A percentile compares a stretch with the other conserved stretches of the same genome.
Evolutionary conservation across 2,797 vertebrate species (phyloP).

Genomic region (Rhyacichthys aspro): DNA sequence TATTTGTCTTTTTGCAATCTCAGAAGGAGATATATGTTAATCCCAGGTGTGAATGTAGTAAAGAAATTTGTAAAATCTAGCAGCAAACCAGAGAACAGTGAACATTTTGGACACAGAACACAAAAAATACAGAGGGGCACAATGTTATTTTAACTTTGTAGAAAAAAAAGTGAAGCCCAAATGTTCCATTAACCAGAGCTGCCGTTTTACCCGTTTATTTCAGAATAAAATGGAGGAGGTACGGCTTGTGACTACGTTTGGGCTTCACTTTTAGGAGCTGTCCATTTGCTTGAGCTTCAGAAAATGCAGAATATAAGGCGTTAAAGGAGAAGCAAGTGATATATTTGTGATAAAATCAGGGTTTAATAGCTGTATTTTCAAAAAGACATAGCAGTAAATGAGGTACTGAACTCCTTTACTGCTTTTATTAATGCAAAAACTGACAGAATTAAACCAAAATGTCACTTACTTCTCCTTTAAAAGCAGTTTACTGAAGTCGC

Average conservation of each 20-base stretch:
- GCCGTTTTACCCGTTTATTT: constrained; percentile 2
- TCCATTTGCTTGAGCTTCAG: no score
- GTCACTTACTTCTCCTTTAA: neutral
- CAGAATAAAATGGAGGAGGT: neutral
- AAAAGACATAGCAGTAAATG: no score
- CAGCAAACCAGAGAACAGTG: neutral
- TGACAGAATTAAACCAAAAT: no score
- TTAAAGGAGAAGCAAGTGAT: neutral
- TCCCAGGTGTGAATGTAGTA: no score
- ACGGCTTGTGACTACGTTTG: neutral
- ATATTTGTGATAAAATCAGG: no score
- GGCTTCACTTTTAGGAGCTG: neutral
- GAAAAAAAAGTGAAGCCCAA: neutral
- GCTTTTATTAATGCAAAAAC: no score
- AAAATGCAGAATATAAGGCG: neutral
- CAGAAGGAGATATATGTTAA: no score
- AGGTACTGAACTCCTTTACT: no score
- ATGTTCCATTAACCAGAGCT: neutral
- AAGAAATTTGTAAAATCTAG: neutral
- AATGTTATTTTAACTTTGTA: neutral
- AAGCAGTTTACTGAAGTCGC: neutral
- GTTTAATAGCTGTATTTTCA: no score
- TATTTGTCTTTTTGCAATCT: no score
- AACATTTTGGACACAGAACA: neutral
- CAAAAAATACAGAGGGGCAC: neutral